Base-by-base conservation (phyloP, 2,113 vertebrate species). In the Eulemur macaco region DNA sequence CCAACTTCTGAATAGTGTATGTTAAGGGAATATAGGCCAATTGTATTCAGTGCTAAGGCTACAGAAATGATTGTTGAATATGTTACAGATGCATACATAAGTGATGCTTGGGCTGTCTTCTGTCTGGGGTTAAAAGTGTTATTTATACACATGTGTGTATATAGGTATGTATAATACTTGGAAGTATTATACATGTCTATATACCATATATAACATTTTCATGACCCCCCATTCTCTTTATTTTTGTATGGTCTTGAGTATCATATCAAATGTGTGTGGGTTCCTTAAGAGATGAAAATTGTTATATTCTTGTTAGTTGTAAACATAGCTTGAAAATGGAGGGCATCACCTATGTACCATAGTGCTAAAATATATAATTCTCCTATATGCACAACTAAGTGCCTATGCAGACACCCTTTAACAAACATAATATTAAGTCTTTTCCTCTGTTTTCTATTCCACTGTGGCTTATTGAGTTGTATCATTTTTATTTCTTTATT, bases 251-350 rank as follows among this genome's bases (percentile, higher is more conserved):
- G 52, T 56, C 69, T 94, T 93, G 78, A 94, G 54, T 66, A 56
- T 74, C 29, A 12, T 68, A 74, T 80, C 42, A 93, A 88, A 31
- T 50, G 7, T 56, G 1, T 56, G 20, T 84, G 14, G 21, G 78
- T 96, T 69, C 47, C 82, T 89, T 68, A 58, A 68, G 64, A 90
- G 21, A 64, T 64, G 14, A 42, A 50, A 90, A 42, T 90, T 47
- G 18, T 50, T 87, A 52, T 50, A 37, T 91, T 96, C 29, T 71
- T 80, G 25, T 90, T 87, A 77, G 50, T 63, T 77, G n/a, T 84
- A 58, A 84, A 60, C 63, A 84, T 66, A 92, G 15, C 69, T 76
- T 84, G 74, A 96, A 89, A 93, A 83, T 27, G 5, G 27, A 95
- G 50, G 34, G 91, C 18, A 23, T 50, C 2, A 8, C n/a, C 18